Evolutionary conservation across 1,140 invertebrate genomes (phyloP).

Genomic region (Lucilia cuprina): DNA sequence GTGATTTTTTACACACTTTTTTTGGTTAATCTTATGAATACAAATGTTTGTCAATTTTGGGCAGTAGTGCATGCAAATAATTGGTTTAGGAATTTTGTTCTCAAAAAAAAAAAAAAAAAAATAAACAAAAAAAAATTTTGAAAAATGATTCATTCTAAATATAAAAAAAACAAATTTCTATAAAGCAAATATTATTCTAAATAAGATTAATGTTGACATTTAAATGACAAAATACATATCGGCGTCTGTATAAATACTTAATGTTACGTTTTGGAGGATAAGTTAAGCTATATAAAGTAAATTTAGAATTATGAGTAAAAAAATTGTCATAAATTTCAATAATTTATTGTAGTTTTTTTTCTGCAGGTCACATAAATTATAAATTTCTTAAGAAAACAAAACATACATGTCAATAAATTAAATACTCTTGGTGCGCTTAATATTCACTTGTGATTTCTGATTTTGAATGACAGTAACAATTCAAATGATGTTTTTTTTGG

Average conservation of each 20-base stretch:
- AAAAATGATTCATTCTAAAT: background rate
- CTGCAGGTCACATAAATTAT: background rate
- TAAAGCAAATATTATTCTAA: background rate
- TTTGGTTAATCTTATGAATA: background rate
- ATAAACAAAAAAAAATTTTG: background rate
- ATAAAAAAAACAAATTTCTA: background rate
- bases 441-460: background rate
- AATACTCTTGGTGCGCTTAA: background rate
- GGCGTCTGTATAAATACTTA: background rate
- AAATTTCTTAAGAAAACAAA: background rate
- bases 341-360: background rate
- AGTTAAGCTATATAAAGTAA: background rate
- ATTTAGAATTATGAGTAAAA: background rate
- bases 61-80: background rate
- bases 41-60: background rate
- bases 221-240: slow-evolving; percentile 3
- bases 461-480: background rate
- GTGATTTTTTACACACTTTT: too few relatives aligned
- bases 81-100: background rate
- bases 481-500: too few relatives aligned
- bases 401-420: background rate
- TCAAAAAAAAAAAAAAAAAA: background rate
- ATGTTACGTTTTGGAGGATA: background rate
- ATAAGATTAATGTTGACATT: background rate
- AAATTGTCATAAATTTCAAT: background rate